Conservation (phyloP, 1,140 invertebrate genomes). For the Heterodera schachtii region DNA sequence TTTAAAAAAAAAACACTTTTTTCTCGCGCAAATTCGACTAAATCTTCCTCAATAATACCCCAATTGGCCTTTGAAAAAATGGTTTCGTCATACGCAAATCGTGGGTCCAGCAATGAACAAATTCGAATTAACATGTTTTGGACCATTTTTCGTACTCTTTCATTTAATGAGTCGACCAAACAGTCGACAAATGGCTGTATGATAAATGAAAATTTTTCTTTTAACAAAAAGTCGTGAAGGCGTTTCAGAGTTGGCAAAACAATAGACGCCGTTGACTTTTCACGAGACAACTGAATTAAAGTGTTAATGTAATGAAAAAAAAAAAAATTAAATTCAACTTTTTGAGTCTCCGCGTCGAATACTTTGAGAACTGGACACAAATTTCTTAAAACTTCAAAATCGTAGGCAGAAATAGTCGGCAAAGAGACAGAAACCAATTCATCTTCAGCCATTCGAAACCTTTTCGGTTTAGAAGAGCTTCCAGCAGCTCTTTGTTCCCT, state of each 20-base stretch:
- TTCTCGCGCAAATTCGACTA: background rate
- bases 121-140: background rate
- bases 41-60: constrained; percentile 1
- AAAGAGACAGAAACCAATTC: no score
- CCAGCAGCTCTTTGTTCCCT: no score
- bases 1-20: no score
- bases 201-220: background rate
- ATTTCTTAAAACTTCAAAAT: no score
- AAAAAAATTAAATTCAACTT: background rate
- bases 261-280: background rate
- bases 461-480: no score
- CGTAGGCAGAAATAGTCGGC: no score
- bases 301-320: background rate
- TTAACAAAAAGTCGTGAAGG: background rate
- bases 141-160: background rate
- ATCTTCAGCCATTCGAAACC: no score
- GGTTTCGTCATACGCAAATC: background rate
- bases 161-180: background rate
- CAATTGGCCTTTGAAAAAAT: constrained; percentile 9
- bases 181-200: background rate
- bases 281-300: background rate
- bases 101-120: background rate
- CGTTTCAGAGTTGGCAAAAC: no score
- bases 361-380: background rate
- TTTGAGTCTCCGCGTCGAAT: background rate